Percentiles rank a stretch among this genome's conserved stretches.
Conservation (phyloP, 2,888 invertebrate genomes). For the Hyposoter dolosus region DNA sequence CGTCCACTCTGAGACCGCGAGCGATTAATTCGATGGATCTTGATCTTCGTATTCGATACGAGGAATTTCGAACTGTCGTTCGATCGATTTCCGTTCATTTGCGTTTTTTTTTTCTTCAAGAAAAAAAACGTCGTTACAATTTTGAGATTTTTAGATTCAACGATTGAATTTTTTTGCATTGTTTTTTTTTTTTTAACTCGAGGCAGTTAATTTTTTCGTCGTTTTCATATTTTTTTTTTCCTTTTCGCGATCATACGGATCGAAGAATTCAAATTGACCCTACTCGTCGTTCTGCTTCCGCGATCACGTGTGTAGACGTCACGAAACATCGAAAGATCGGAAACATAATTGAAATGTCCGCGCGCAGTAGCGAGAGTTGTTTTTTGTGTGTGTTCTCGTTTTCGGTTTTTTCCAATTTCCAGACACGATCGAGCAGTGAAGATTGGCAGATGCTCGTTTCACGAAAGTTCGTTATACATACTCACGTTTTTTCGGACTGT, state of each 20-base stretch:
- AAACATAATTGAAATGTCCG: constrained; percentile 30
- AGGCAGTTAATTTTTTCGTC: background rate
- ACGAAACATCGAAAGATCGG: constrained; percentile 1
- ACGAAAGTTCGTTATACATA: constrained; percentile 53
- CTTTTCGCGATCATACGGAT: background rate
- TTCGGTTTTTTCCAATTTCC: background rate
- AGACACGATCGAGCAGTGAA: constrained; percentile 38
- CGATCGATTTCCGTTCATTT: constrained; percentile 29
- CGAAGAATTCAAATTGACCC: constrained; percentile 46
- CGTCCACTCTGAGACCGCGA: constrained; percentile 35
- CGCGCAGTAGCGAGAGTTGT: background rate
- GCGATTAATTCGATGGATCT: constrained; percentile 65
- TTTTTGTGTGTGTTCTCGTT: background rate
- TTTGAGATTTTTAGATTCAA: constrained; percentile 11
- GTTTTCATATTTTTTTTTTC: background rate
- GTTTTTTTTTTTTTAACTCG: constrained; percentile 5
- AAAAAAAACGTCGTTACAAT: constrained; percentile 24
- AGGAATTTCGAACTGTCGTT: constrained; percentile 35
- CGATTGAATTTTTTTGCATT: constrained; percentile 5
- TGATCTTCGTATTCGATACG: constrained; percentile 46
- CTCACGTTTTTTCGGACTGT: constrained; percentile 30
- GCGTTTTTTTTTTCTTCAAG: constrained; percentile 40
- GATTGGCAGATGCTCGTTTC: constrained; percentile 67
- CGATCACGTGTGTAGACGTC: constrained; percentile 21
- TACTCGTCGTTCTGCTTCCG: constrained; percentile 36